Evolutionary conservation across 2,113 vertebrate species (phyloP).

Genomic region (Garra rufa): DNA sequence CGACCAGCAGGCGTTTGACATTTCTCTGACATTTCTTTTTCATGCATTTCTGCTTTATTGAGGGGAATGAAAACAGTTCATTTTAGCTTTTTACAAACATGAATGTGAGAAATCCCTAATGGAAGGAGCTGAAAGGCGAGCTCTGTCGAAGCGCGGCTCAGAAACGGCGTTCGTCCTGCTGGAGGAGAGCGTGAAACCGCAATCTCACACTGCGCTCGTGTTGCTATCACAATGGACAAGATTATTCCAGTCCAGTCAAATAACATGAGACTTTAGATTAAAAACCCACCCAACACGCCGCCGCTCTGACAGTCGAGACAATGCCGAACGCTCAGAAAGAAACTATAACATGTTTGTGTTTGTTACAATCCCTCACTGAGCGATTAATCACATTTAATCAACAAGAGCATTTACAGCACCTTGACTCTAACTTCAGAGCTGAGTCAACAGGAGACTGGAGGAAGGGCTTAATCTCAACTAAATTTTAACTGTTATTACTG

Average conservation of each 20-base stretch:
- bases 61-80: slow-evolving; percentile 73
- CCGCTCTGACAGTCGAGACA: slow-evolving; percentile 10
- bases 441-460: too few species aligned
- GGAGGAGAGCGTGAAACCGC: slow-evolving; percentile 46
- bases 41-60: slow-evolving; percentile 69
- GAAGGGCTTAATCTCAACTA: too few species aligned
- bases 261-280: slow-evolving; percentile 49
- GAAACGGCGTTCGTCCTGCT: slow-evolving; percentile 30
- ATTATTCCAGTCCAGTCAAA: slow-evolving; percentile 38
- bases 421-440: background rate
- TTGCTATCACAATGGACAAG: slow-evolving; percentile 26
- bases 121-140: slow-evolving; percentile 67
- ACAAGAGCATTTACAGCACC: background rate
- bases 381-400: background rate
- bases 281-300: background rate
- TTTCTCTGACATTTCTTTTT: slow-evolving; percentile 80
- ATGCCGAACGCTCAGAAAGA: background rate
- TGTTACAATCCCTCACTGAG: background rate
- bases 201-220: slow-evolving; percentile 29
- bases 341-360: background rate
- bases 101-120: slow-evolving; percentile 50
- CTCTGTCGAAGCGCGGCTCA: slow-evolving; percentile 64
- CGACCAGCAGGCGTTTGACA: slow-evolving; percentile 78
- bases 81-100: slow-evolving; percentile 63
- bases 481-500: too few species aligned